Conservation (phyloP, 1,140 invertebrate genomes). For the Diabrotica virgifera region DNA sequence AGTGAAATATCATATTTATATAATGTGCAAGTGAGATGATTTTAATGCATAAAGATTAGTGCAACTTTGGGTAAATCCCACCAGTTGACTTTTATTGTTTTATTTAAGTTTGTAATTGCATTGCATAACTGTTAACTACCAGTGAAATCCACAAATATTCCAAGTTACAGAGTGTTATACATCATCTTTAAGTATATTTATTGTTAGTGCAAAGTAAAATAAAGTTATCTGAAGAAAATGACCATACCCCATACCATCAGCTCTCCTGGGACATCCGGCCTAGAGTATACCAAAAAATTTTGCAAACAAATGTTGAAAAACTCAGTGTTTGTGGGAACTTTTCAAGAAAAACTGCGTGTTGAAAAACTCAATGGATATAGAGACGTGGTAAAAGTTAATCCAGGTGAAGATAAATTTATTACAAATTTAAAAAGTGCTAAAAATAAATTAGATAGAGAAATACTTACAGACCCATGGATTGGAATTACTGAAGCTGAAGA, state of each 20-base stretch:
- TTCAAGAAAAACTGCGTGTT: constrained; percentile 38
- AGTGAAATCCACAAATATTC: too few species aligned
- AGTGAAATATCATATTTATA: too few species aligned
- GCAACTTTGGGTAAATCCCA: too few species aligned
- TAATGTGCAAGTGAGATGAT: too few species aligned
- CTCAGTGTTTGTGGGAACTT: constrained; percentile 35
- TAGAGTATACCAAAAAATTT: constrained; percentile 28
- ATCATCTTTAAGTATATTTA: too few species aligned
- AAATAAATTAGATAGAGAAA: constrained; percentile 22
- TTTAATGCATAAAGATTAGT: too few species aligned
- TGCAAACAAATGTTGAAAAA: constrained; percentile 37
- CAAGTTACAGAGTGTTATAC: too few species aligned
- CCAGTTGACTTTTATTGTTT: too few species aligned
- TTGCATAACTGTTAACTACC: too few species aligned
- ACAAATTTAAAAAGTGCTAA: constrained; percentile 30
- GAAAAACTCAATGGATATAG: constrained; percentile 32
- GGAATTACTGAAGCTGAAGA: constrained; percentile 33
- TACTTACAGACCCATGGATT: constrained; percentile 29
- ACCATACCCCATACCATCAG: constrained; percentile 4
- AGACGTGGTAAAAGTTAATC: constrained; percentile 33
- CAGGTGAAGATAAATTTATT: constrained; percentile 34
- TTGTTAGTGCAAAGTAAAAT: too few species aligned
- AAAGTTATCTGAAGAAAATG: neutral
- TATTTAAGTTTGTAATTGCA: too few species aligned
- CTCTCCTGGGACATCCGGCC: neutral